These are phyloP conservation scores for Selenia dentaria DNA, from an alignment of 2,888 invertebrate species.

Conservation along the genomic window DNA sequence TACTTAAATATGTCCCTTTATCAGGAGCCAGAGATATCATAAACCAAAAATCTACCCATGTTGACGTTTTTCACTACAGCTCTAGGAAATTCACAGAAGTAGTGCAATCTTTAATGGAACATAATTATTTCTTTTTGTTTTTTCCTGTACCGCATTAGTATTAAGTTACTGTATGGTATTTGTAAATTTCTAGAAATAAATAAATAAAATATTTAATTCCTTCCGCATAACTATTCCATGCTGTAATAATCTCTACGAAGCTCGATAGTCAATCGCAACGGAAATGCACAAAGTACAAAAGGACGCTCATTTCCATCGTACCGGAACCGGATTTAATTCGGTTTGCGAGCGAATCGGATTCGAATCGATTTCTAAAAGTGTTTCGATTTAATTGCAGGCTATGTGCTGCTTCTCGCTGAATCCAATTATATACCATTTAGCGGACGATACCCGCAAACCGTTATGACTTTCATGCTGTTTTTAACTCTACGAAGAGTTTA, in stretches of 20 bases:
- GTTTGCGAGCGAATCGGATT: constrained; percentile 50
- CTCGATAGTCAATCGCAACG: neutral
- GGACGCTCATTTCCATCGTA: constrained; percentile 9
- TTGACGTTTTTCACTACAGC: no score
- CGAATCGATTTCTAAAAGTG: constrained; percentile 56
- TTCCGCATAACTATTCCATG: no score
- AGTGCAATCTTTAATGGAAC: no score
- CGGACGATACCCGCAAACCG: constrained; percentile 41
- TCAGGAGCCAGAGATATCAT: no score
- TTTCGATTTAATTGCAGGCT: constrained; percentile 52
- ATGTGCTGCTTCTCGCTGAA: constrained; percentile 37
- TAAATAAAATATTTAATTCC: no score
- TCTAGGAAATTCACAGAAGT: no score
- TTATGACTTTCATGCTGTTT: constrained; percentile 30
- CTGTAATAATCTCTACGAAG: neutral
- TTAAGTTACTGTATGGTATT: no score
- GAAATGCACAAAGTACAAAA: constrained; percentile 17
- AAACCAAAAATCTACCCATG: no score
- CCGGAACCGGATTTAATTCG: constrained; percentile 51
- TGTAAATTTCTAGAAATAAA: no score
- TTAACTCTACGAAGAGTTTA: neutral
- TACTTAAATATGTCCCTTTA: no score
- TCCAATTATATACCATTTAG: constrained; percentile 58
- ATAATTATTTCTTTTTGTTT: no score
- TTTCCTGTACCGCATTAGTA: no score